These are phyloP conservation scores for Cyclophora albipunctata DNA, from an alignment of 2,888 invertebrate species.

Conservation along the genomic window DNA sequence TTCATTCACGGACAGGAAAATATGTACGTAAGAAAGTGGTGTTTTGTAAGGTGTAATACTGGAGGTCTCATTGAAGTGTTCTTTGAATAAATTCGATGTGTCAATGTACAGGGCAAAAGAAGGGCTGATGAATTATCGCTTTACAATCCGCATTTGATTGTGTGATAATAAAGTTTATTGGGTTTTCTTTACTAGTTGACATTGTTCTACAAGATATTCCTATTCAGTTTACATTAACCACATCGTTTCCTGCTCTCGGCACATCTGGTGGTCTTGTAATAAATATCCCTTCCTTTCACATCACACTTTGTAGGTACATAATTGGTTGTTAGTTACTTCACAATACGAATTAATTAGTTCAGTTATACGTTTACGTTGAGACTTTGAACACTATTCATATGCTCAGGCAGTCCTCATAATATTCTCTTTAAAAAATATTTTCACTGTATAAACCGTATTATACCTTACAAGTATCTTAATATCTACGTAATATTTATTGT, in stretches of 20 bases:
- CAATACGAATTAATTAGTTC: neutral
- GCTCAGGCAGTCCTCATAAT: no score
- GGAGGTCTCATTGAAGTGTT: constrained; percentile 15
- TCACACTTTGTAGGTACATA: constrained; percentile 25
- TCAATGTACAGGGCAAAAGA: constrained; percentile 55
- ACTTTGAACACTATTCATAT: no score
- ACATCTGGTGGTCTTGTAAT: constrained; percentile 48
- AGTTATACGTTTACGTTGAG: neutral
- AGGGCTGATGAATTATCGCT: constrained; percentile 51
- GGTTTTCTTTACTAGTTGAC: neutral
- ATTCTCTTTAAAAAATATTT: neutral
- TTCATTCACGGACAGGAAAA: constrained; percentile 24
- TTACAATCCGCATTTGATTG: constrained; percentile 34
- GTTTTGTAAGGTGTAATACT: constrained; percentile 5
- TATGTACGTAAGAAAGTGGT: constrained; percentile 24
- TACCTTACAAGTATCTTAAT: no score
- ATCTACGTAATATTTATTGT: constrained; percentile 11
- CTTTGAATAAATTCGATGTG: constrained; percentile 47
- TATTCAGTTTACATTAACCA: neutral
- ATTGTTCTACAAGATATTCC: neutral
- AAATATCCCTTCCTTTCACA: constrained; percentile 38
- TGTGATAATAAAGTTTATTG: constrained; percentile 25
- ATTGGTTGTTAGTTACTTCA: constrained; percentile 30
- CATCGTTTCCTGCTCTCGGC: constrained; percentile 16
- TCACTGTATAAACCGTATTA: neutral